Base-by-base conservation (phyloP, 2,113 vertebrate species). In the Oncorhynchus mykiss region DNA sequence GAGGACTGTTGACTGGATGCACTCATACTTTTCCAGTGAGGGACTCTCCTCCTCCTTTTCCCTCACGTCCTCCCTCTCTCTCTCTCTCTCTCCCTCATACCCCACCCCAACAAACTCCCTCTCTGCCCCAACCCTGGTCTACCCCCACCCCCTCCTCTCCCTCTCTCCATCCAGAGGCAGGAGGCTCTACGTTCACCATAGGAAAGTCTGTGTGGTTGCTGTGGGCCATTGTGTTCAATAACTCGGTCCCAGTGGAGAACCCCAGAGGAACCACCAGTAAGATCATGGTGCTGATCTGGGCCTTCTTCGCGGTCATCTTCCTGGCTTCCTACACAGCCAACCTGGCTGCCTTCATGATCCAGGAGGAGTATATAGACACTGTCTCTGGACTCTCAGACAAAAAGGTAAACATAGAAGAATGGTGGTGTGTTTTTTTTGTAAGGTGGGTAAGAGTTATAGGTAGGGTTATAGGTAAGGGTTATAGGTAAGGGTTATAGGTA, bases 211-310 rank as follows among this genome's bases (percentile, higher is more conserved):
- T 97, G 78, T 97, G 96, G 96, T 91, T 95, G 79, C 84, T 95
- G 51, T 95, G 94, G 94, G 97, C 96, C 34, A 91, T 98, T 87
- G 96, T 98, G 78, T 98, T 98, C 91, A 98, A 98, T 88, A 98
- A 98, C 91, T 98, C 97, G 0, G 97, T 98, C 85, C 96, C 97
- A 0, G 97, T 98, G 90, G 96, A 98, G 92, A 98, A 98, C 90
- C 97, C 96, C 51, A 93, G 93, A 83, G 97, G 97, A 81, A 98
- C 97, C 80, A 97, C 97, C 82, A 98, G 97, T 87, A 98, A 98
- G 92, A 98, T 97, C 90, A 97, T 98, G 96, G 96, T 98, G 78
- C 93, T 98, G 88, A 95, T 98, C 78, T 98, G 96, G 96, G 96
- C 96, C 84, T 98, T 98, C 93, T 98, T 98, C 27, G 96, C 96